phyloP scores from a whole-genome alignment of 2,888 invertebrate species.

The Dryobota labecula region DNA sequence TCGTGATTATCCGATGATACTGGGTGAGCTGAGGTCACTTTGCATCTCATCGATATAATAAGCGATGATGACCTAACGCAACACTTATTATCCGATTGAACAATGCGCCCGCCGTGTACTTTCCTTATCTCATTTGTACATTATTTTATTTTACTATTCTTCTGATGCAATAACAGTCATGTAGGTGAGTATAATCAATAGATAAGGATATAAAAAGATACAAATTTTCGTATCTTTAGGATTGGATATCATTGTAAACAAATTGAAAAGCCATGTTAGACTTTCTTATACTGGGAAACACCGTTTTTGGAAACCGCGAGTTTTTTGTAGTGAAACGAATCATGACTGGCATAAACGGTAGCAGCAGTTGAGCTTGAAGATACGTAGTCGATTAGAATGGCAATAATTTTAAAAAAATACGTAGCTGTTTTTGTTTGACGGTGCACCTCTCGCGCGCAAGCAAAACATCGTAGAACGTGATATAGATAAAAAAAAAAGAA shows the following conservation, averaged over 20 bases:
- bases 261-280: constrained; percentile 43
- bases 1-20: constrained; percentile 69
- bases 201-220: constrained; percentile 36
- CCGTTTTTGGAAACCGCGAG: constrained; percentile 21
- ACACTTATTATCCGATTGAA: constrained; percentile 62
- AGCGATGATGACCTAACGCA: constrained; percentile 79
- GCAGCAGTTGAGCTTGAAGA: neutral
- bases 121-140: constrained; percentile 50
- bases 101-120: constrained; percentile 47
- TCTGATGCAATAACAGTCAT: constrained; percentile 35
- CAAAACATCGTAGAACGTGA: neutral
- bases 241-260: constrained; percentile 40
- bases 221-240: constrained; percentile 22
- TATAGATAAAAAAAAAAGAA: too few relatives aligned
- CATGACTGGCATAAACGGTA: constrained; percentile 13
- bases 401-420: neutral
- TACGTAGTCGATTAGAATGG: neutral
- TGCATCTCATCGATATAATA: constrained; percentile 83
- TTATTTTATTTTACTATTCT: constrained; percentile 34
- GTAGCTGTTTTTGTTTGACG: neutral
- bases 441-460: neutral
- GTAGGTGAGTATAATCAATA: constrained; percentile 33
- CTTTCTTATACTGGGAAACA: constrained; percentile 28
- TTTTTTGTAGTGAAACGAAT: constrained; percentile 31
- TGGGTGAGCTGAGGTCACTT: constrained; percentile 75